phyloP scores from a whole-genome alignment of 2,797 vertebrate species.

The Xenopus petersii region DNA sequence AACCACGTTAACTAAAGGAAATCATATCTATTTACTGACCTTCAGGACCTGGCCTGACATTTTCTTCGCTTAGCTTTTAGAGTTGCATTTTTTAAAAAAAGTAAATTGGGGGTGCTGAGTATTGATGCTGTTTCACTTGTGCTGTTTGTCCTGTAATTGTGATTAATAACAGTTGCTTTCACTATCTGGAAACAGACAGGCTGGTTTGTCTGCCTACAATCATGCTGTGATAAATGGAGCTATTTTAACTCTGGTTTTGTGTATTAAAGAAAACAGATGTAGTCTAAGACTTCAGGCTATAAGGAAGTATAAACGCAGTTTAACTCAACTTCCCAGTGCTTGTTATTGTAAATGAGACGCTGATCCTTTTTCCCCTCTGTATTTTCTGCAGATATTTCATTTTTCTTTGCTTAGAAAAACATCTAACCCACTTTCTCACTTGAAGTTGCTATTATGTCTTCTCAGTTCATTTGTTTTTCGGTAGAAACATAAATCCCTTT shows the following conservation, averaged over 20 bases:
- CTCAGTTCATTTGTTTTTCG: neutral
- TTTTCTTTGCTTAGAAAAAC: neutral
- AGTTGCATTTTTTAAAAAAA: slow-evolving; percentile 39
- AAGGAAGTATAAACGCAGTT: slow-evolving; percentile 80
- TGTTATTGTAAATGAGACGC: slow-evolving; percentile 58
- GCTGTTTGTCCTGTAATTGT: slow-evolving; percentile 92
- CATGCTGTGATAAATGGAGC: slow-evolving; percentile 94
- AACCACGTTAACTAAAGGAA: slow-evolving; percentile 57
- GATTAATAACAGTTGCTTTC: slow-evolving; percentile 93
- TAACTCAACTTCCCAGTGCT: slow-evolving; percentile 69
- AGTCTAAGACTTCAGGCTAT: slow-evolving; percentile 84
- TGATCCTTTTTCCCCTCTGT: slow-evolving; percentile 53
- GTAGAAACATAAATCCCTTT: no score
- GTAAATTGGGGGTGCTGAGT: slow-evolving; percentile 57
- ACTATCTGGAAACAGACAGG: slow-evolving; percentile 92
- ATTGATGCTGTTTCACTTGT: slow-evolving; percentile 78
- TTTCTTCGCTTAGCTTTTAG: slow-evolving; percentile 51
- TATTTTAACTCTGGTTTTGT: slow-evolving; percentile 87
- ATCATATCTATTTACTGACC: slow-evolving; percentile 68
- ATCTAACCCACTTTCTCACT: neutral
- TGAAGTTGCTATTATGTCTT: neutral
- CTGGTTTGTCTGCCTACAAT: slow-evolving; percentile 96
- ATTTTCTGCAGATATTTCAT: slow-evolving; percentile 28
- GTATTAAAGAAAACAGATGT: slow-evolving; percentile 97
- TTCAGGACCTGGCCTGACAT: slow-evolving; percentile 57